Conservation (phyloP, 2,113 vertebrate species). For the Prietella phreatophila region DNA sequence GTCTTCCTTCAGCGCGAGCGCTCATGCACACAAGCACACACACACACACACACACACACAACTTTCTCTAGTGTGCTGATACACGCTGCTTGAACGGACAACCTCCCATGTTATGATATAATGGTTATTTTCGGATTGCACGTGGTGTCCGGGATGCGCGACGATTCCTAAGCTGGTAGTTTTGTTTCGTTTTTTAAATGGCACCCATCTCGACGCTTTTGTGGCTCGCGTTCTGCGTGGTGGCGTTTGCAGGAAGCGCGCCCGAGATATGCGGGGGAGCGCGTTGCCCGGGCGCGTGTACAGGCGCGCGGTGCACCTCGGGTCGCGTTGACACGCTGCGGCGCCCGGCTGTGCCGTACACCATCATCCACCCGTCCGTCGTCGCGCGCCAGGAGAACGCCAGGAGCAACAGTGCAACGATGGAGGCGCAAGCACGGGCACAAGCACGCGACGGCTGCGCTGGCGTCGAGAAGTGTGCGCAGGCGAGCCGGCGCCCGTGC, state of each 20-base stretch:
- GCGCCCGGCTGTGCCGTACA: slow-evolving; percentile 62
- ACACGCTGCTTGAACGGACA: neutral
- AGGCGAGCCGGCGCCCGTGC: neutral
- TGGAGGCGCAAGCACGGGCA: neutral
- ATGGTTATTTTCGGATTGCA: neutral
- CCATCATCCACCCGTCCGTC: slow-evolving; percentile 64
- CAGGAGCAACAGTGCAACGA: neutral
- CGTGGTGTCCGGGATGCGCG: neutral
- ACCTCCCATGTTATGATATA: neutral
- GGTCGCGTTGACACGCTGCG: slow-evolving; percentile 34
- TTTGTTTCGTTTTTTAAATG: neutral
- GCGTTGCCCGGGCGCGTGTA: slow-evolving; percentile 60
- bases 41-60: too few species aligned
- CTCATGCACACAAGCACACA: too few species aligned
- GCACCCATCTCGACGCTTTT: slow-evolving; percentile 26
- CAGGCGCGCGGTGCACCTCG: slow-evolving; percentile 23
- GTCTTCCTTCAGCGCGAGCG: slow-evolving; percentile 33
- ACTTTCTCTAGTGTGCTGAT: neutral
- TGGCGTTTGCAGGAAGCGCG: slow-evolving; percentile 25
- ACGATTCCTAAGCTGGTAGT: neutral
- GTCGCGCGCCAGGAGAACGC: slow-evolving; percentile 41
- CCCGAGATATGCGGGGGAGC: slow-evolving; percentile 67
- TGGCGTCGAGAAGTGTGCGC: neutral
- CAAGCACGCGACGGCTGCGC: neutral
- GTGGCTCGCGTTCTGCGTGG: slow-evolving; percentile 51